These are phyloP conservation scores for Ophonus ardosiacus DNA, from an alignment of 2,888 invertebrate species.

Conservation along the genomic window DNA sequence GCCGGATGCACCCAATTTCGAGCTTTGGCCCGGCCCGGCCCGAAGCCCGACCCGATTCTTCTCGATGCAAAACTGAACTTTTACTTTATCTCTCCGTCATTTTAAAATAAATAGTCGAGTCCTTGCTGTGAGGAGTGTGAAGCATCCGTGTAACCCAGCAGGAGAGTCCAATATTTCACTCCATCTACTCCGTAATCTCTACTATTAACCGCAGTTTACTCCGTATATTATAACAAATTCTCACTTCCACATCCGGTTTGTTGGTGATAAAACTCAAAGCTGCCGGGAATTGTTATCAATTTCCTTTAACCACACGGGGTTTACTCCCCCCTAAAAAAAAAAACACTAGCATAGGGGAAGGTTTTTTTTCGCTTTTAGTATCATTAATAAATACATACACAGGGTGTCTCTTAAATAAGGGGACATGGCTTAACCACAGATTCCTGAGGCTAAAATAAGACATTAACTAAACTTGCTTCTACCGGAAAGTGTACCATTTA, in stretches of 20 bases:
- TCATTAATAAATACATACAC: too few species aligned
- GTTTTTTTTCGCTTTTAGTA: background rate
- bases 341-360: background rate
- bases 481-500: too few species aligned
- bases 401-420: too few species aligned
- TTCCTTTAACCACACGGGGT: conserved; percentile 6
- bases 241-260: conserved; percentile 5
- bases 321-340: background rate
- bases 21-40: too few species aligned
- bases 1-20: too few species aligned
- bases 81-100: background rate
- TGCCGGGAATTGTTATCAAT: conserved; percentile 47
- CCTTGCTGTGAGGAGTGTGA: background rate
- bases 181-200: background rate
- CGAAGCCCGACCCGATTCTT: too few species aligned
- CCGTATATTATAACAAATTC: conserved; percentile 49
- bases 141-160: background rate
- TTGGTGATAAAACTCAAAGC: conserved; percentile 33
- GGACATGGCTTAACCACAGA: too few species aligned
- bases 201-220: conserved; percentile 37
- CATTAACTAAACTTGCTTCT: too few species aligned
- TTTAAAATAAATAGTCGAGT: background rate
- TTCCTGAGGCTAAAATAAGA: too few species aligned
- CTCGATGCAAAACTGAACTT: background rate
- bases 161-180: conserved; percentile 2